Evolutionary conservation across 2,888 invertebrate species (phyloP), one percentile per base, ranked within the genome.

Genomic region (Hirtodrosophila duncani): DNA sequence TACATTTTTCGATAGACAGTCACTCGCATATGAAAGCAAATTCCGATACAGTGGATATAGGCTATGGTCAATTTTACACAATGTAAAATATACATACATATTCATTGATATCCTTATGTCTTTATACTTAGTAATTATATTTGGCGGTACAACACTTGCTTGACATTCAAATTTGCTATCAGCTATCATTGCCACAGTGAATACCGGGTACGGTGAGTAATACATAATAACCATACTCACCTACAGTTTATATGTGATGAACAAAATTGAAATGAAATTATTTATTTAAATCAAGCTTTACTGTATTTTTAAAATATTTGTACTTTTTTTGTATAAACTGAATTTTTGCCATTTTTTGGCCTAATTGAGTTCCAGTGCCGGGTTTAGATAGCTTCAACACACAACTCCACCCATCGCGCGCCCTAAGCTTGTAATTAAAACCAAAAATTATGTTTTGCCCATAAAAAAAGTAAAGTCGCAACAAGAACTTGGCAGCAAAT

Each of bases 301-400:
- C 34, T 34, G 34, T 34, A 34, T 13, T 8, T 34, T n/a, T n/a
- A n/a, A n/a, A n/a, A n/a, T n/a, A n/a, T 27, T 31, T 34, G 33
- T 37, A 26, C 31, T 37, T 29, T 59, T 53, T 52, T n/a, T n/a
- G n/a, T n/a, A n/a, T 56, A 68, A 72, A 69, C 78, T 69, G 62
- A 67, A 77, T 72, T 80, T 75, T 66, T 63, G 78, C 57, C 60
- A 69, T 75, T 79, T 81, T 66, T 57, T 63, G 60, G 62, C 78
- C 60, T 81, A 81, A 81, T 79, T 79, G 64, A 80, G 75, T 79
- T 79, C 71, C 79, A 80, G 75, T 79, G 75, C 71, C 79, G 75
- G 60, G 60, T 59, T 58, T 64, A 57, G 68, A 63, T 57, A 57
- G 44, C 50, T 59, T 63, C 23, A 20, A 42, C 50, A 42, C 30